Base-by-base conservation (phyloP, 2,888 invertebrate genomes). In the Aphidius colemani region DNA sequence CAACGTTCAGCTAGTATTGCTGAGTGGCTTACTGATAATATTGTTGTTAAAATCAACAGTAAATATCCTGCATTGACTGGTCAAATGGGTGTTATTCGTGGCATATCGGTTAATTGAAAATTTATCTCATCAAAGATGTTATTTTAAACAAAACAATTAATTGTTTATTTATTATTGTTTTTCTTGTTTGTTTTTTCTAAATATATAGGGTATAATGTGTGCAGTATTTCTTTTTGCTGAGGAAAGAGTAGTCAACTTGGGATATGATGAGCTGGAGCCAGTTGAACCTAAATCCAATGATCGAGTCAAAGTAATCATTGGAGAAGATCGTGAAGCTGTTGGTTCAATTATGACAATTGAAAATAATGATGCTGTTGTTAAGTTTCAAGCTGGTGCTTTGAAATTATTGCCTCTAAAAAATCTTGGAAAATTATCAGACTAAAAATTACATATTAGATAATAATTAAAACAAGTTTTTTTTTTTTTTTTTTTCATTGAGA, bases 1-100 rank as follows among this genome's bases (percentile, higher is more conserved):
- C 93, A 94, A 5, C 91, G 91, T 78, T 93, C 93, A 7, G 93
- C 94, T 1, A 93, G 92, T 13, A 88, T 91, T 7, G 61, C 66
- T n/a, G 96, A 96, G 76, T 98, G 97, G 97, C 92, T 92, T 76
- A 92, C 95, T 5, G 90, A 93, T 4, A 96, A 96, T 72, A 92
- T 98, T 74, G 93, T 93, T 84, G 96, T 97, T 53, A 87, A 91
- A 50, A 92, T 95, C 72, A 87, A 89, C 66, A 90, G 90, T 78
- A 90, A 93, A 70, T 91, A 95, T 82, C 85, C 88, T 7, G 90
- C 91, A 67, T 86, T 96, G 61, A 91, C 91, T 65, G 93, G 93
- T 0, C 94, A 95, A 83, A 90, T 89, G 49, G 98, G 96, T 41
- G 88, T 93, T 51, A 92, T 98, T 74, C 88, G 93, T 62, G 92